Conservation (phyloP, 92 coral and sea anemone species). For the Bergia sp. region DNA sequence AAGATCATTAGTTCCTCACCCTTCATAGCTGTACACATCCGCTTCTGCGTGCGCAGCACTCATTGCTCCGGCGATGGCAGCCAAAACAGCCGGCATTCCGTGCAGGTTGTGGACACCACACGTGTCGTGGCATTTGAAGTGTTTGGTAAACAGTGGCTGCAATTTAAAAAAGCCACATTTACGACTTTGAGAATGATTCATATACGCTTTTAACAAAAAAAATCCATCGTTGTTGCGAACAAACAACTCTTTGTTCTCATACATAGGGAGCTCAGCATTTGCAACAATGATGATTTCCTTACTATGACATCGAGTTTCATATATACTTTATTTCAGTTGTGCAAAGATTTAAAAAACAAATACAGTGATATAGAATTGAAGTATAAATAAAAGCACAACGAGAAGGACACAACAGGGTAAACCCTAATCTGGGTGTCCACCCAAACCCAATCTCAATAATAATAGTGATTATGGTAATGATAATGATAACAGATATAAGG, state of each 20-base stretch:
- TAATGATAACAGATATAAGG: no score
- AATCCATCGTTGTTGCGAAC: background rate
- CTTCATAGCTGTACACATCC: conserved; percentile 77
- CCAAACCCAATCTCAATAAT: no score
- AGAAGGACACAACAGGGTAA: no score
- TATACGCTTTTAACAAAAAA: background rate
- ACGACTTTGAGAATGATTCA: no score
- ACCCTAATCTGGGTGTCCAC: no score
- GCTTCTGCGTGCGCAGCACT: conserved; percentile 77
- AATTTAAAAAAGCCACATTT: background rate
- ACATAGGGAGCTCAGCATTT: no score
- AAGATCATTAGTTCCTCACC: conserved; percentile 48
- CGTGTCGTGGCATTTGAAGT: conserved; percentile 81
- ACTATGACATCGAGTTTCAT: background rate
- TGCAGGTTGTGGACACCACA: conserved; percentile 95
- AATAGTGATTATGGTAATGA: no score
- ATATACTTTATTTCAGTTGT: no score
- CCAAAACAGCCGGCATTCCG: conserved; percentile 96
- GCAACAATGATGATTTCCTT: background rate
- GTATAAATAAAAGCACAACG: no score
- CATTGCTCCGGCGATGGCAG: conserved; percentile 86
- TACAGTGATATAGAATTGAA: no score
- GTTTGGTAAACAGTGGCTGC: conserved; percentile 78
- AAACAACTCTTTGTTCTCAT: background rate
- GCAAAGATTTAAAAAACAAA: no score